Conservation (phyloP, 1,140 invertebrate species). For the Achatina immaculata region DNA sequence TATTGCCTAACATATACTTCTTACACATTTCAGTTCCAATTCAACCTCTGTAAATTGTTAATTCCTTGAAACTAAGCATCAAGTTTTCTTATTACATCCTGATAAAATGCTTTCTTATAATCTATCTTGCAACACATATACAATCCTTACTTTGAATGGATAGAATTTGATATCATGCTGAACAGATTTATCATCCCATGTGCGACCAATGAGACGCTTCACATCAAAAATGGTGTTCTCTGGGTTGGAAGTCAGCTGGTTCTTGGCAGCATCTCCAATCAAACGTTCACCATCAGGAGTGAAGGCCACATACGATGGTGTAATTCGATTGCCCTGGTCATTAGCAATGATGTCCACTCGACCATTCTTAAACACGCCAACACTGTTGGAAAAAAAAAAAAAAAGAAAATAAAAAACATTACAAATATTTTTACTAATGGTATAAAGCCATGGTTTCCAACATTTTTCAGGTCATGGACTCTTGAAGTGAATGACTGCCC, state of each 20-base stretch:
- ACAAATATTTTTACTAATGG: no score
- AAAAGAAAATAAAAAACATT: no score
- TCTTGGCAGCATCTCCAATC: slow-evolving; percentile 98
- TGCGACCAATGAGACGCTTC: slow-evolving; percentile 95
- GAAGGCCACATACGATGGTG: slow-evolving; percentile 97
- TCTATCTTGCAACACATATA: no score
- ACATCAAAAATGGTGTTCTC: slow-evolving; percentile 98
- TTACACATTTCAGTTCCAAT: no score
- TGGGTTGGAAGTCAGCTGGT: slow-evolving; percentile 97
- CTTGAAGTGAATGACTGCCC: no score
- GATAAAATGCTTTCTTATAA: no score
- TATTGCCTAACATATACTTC: no score
- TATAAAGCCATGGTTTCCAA: no score
- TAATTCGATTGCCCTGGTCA: slow-evolving; percentile 98
- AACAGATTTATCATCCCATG: slow-evolving; percentile 90
- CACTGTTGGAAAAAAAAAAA: slow-evolving; percentile 76
- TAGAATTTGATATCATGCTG: slow-evolving; percentile 91
- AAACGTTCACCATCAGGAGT: slow-evolving; percentile 92
- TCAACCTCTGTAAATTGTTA: no score
- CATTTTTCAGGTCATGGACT: no score
- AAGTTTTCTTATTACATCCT: no score
- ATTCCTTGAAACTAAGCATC: no score
- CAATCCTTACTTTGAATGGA: slow-evolving; percentile 77
- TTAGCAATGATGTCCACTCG: slow-evolving; percentile 98
- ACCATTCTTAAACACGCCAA: slow-evolving; percentile 98